Evolutionary conservation across 2,888 invertebrate species (phyloP).

Genomic region (Hermaeophaga mercurialis): DNA sequence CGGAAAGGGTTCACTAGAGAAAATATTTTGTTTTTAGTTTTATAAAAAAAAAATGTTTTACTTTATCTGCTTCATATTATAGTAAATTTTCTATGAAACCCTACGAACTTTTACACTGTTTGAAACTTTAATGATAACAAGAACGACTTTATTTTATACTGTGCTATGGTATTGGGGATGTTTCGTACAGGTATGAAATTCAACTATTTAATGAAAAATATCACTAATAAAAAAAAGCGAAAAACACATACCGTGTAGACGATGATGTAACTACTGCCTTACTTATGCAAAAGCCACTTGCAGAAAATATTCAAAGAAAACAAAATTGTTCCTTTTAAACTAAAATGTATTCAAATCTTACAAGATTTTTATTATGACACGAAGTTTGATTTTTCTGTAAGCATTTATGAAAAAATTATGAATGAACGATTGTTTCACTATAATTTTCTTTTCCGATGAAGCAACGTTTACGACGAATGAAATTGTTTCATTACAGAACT

Average conservation of each 20-base stretch:
- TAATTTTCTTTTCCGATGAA: constrained; percentile 23
- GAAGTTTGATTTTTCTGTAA: constrained; percentile 1
- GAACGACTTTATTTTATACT: no score
- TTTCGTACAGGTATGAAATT: no score
- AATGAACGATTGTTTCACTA: constrained; percentile 4
- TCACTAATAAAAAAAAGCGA: background rate
- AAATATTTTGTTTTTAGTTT: no score
- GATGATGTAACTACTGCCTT: background rate
- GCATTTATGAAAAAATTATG: constrained; percentile 15
- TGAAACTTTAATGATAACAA: no score
- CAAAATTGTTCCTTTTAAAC: constrained; percentile 3
- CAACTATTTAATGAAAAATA: no score
- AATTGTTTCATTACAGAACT: constrained; percentile 24
- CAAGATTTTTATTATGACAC: constrained; percentile 1
- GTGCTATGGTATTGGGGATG: no score
- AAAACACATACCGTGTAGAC: background rate
- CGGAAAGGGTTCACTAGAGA: no score
- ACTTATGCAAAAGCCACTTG: background rate
- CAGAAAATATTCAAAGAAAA: constrained; percentile 9
- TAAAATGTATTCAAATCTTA: constrained; percentile 4
- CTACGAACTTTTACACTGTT: no score
- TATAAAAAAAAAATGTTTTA: no score
- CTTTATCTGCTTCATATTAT: no score
- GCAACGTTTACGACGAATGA: constrained; percentile 25
- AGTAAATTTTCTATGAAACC: no score